These are phyloP conservation scores for Ctenicera cuprea DNA, from an alignment of 2,888 invertebrate genomes.

Conservation along the genomic window DNA sequence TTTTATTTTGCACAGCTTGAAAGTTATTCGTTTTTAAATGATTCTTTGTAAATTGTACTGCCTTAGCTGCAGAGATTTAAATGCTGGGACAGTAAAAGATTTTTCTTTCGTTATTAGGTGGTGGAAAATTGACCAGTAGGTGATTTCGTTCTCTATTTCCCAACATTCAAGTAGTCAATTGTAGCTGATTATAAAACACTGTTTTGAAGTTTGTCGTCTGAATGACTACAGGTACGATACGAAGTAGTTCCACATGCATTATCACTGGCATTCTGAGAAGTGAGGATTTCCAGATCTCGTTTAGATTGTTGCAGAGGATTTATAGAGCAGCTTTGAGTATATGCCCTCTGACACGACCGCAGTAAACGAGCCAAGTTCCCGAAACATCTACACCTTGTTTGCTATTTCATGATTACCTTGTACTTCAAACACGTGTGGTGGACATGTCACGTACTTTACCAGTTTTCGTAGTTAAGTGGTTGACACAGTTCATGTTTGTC, in stretches of 20 bases:
- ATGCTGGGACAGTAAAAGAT: no score
- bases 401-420: constrained; percentile 55
- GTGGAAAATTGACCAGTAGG: no score
- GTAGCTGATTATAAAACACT: not conserved
- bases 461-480: constrained; percentile 47
- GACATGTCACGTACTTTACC: constrained; percentile 59
- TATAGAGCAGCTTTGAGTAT: constrained; percentile 54
- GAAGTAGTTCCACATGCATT: constrained; percentile 26
- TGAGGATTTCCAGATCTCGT: constrained; percentile 57
- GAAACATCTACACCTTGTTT: constrained; percentile 60
- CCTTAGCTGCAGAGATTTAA: no score
- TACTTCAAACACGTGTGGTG: constrained; percentile 59
- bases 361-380: constrained; percentile 57
- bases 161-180: no score
- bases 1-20: no score
- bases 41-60: no score
- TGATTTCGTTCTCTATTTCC: no score
- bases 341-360: constrained; percentile 56
- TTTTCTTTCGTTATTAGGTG: no score
- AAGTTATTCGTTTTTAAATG: no score
- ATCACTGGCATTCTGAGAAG: constrained; percentile 53
- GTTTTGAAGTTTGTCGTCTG: constrained; percentile 36
- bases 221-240: constrained; percentile 39
- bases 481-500: constrained; percentile 42
- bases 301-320: constrained; percentile 56